Conservation (phyloP, 2,113 vertebrate genomes). For the Meriones unguiculatus region DNA sequence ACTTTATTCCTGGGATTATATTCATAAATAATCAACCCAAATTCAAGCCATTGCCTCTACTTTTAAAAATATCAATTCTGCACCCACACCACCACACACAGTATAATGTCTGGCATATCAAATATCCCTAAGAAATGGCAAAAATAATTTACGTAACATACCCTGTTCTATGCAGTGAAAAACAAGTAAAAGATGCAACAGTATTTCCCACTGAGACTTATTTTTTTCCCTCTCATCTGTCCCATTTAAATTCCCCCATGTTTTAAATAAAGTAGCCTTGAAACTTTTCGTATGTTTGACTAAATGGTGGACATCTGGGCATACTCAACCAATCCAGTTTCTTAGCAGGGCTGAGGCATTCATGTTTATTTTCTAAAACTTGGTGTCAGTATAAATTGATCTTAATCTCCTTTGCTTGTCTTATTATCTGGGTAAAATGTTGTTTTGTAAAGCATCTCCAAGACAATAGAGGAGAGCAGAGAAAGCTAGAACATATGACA, state of each 20-base stretch:
- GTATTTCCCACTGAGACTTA: neutral
- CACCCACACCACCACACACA: neutral
- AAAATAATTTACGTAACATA: neutral
- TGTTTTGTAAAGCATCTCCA: neutral
- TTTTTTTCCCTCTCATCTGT: neutral
- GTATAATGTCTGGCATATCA: neutral
- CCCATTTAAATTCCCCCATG: neutral
- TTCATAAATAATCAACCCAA: neutral
- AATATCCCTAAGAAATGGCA: neutral
- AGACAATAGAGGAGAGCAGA: neutral
- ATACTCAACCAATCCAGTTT: neutral
- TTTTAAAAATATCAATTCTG: neutral
- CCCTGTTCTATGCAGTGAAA: neutral
- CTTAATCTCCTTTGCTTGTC: neutral
- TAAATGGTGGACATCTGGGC: neutral
- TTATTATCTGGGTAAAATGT: neutral
- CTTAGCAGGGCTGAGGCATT: neutral
- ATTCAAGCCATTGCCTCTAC: neutral
- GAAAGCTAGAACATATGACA: neutral
- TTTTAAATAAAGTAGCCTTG: neutral
- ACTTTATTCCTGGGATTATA: neutral
- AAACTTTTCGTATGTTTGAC: neutral
- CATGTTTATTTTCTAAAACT: neutral
- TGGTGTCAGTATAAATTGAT: neutral
- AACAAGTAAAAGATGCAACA: neutral